Evolutionary conservation across 2,888 invertebrate species (phyloP).

Genomic region (Perdita meconis): DNA sequence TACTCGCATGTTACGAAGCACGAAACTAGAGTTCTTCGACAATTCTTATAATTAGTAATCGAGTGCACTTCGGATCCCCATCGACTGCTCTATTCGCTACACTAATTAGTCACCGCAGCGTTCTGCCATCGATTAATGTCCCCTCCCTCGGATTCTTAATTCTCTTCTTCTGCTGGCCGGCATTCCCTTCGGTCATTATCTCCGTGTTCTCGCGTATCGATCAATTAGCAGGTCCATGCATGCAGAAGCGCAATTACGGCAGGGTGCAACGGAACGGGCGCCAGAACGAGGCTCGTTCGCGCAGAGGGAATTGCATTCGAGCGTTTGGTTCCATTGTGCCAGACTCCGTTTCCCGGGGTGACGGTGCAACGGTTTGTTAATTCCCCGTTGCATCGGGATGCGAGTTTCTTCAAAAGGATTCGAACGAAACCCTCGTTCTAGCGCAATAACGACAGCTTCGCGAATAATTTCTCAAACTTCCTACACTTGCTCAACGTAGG

Average conservation of each 20-base stretch:
- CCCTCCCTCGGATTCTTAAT: conserved; percentile 20
- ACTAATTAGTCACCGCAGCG: conserved; percentile 7
- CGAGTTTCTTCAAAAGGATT: conserved; percentile 32
- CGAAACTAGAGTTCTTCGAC: neutral
- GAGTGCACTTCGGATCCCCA: neutral
- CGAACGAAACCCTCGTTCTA: neutral
- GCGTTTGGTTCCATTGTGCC: conserved; percentile 57
- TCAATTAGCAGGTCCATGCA: conserved; percentile 66
- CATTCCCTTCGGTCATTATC: conserved; percentile 44
- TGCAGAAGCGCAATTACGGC: conserved; percentile 72
- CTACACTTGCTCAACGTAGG: no score
- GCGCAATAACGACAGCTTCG: neutral
- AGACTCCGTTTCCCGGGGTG: conserved; percentile 44
- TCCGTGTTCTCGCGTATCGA: conserved; percentile 53
- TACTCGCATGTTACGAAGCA: neutral
- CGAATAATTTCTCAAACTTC: no score
- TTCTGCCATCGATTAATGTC: conserved; percentile 30
- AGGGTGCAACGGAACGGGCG: conserved; percentile 65
- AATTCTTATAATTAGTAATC: neutral
- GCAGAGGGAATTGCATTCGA: conserved; percentile 53
- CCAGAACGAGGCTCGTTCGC: conserved; percentile 42
- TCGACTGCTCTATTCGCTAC: conserved; percentile 1
- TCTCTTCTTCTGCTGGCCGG: conserved; percentile 10
- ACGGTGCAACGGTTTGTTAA: conserved; percentile 47
- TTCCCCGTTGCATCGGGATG: conserved; percentile 29